These are phyloP conservation scores for Rhynchophorus ferrugineus DNA, from an alignment of 1,140 invertebrate species.

Conservation along the genomic window DNA sequence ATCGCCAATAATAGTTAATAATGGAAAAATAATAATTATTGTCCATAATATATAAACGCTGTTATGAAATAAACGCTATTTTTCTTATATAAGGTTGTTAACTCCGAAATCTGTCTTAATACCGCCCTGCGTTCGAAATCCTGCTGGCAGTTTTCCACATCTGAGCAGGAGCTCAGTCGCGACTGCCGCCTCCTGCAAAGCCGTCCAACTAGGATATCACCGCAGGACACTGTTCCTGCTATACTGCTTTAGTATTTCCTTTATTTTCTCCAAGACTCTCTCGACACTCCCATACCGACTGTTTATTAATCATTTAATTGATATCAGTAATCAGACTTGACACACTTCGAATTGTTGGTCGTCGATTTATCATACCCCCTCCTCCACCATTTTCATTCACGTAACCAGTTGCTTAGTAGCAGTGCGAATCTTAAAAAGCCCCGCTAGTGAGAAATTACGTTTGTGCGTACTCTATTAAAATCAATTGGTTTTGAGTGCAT, in stretches of 20 bases:
- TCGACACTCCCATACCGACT: background rate
- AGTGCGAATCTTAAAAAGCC: background rate
- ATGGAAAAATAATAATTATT: too few relatives aligned
- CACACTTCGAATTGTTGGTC: too few relatives aligned
- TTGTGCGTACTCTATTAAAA: background rate
- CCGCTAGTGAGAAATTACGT: background rate
- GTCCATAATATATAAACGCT: too few relatives aligned
- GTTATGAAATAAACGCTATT: too few relatives aligned
- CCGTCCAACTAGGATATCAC: conserved; percentile 11
- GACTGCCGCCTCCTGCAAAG: conserved; percentile 13
- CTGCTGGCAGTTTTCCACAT: conserved; percentile 11
- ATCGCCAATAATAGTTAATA: too few relatives aligned
- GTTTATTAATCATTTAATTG: background rate
- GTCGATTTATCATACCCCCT: too few relatives aligned
- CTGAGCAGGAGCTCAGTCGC: conserved; percentile 20
- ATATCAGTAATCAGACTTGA: background rate
- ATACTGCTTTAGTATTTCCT: background rate
- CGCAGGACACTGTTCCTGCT: conserved; percentile 6
- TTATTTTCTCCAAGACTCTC: background rate
- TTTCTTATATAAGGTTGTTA: too few relatives aligned
- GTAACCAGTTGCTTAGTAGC: conserved; percentile 3
- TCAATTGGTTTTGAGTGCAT: too few relatives aligned
- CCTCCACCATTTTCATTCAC: too few relatives aligned
- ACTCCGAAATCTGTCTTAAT: too few relatives aligned
- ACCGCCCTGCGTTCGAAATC: conserved; percentile 2